Evolutionary conservation across 2,888 invertebrate genomes (phyloP).

Genomic region (Lomographa bimaculata): DNA sequence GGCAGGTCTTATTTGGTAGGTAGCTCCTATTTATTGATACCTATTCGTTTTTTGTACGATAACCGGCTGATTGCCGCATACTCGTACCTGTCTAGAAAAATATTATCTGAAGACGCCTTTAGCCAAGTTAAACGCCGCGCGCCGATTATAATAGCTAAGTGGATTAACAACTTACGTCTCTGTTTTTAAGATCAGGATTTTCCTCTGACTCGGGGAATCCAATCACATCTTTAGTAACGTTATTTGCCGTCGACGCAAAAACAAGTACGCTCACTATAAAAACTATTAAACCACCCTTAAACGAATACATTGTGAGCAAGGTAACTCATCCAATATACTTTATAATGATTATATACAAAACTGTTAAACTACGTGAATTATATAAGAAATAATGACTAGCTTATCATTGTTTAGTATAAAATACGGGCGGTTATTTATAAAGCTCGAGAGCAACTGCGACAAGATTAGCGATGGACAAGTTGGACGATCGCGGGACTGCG

Average conservation of each 20-base stretch:
- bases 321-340: too few relatives aligned
- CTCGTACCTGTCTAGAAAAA: too few relatives aligned
- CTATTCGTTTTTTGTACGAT: too few relatives aligned
- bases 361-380: too few relatives aligned
- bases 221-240: conserved; percentile 49
- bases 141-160: too few relatives aligned
- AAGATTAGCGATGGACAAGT: conserved; percentile 2
- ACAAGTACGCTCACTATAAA: conserved; percentile 39
- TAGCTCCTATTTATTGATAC: too few relatives aligned
- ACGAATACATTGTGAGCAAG: conserved; percentile 8
- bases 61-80: too few relatives aligned
- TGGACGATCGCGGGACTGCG: conserved; percentile 40
- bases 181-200: conserved; percentile 56
- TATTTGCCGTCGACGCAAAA: conserved; percentile 39
- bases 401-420: background rate
- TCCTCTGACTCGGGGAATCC: conserved; percentile 74
- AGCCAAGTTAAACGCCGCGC: too few relatives aligned
- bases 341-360: too few relatives aligned
- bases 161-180: conserved; percentile 61
- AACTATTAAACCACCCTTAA: conserved; percentile 33
- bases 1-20: too few relatives aligned
- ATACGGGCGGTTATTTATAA: conserved; percentile 34
- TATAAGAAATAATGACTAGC: conserved; percentile 30
- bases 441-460: conserved; percentile 42
- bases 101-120: too few relatives aligned